These are phyloP conservation scores for Platypus cylindrus DNA, from an alignment of 2,888 invertebrate genomes.

Conservation along the genomic window DNA sequence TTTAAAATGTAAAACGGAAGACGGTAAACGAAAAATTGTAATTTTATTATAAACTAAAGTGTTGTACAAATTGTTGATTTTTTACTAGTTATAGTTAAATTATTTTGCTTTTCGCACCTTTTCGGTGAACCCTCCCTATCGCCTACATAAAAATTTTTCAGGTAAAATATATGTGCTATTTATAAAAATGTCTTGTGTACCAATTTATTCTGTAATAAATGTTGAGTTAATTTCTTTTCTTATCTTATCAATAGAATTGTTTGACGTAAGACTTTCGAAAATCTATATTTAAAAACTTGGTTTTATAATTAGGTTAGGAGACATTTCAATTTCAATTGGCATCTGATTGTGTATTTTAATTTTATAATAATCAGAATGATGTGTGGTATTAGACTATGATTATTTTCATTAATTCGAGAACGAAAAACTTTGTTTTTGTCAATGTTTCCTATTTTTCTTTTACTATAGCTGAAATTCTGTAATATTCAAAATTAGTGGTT, in stretches of 20 bases:
- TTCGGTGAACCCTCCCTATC: conserved; percentile 19
- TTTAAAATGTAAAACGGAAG: conserved; percentile 18
- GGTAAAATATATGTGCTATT: conserved; percentile 4
- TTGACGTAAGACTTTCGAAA: conserved; percentile 22
- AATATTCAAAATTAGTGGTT: too few relatives aligned
- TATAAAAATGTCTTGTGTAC: background rate
- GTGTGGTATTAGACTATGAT: too few relatives aligned
- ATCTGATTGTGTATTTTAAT: too few relatives aligned
- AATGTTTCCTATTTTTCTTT: too few relatives aligned
- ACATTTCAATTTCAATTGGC: conserved; percentile 25
- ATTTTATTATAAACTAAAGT: conserved; percentile 13
- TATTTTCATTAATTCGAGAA: too few relatives aligned
- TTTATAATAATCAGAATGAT: too few relatives aligned
- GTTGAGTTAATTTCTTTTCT: too few relatives aligned
- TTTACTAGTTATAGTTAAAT: conserved; percentile 17
- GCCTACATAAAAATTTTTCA: conserved; percentile 12
- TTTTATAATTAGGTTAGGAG: conserved; percentile 34
- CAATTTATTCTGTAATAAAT: too few relatives aligned
- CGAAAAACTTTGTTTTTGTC: too few relatives aligned
- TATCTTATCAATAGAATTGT: conserved; percentile 12
- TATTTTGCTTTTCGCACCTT: conserved; percentile 11
- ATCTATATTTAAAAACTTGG: conserved; percentile 18
- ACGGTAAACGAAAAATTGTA: conserved; percentile 14
- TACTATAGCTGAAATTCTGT: too few relatives aligned
- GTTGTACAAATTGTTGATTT: conserved; percentile 16